Evolutionary conservation across 2,888 invertebrate genomes (phyloP).

Genomic region (Drosophila tanythrix): DNA sequence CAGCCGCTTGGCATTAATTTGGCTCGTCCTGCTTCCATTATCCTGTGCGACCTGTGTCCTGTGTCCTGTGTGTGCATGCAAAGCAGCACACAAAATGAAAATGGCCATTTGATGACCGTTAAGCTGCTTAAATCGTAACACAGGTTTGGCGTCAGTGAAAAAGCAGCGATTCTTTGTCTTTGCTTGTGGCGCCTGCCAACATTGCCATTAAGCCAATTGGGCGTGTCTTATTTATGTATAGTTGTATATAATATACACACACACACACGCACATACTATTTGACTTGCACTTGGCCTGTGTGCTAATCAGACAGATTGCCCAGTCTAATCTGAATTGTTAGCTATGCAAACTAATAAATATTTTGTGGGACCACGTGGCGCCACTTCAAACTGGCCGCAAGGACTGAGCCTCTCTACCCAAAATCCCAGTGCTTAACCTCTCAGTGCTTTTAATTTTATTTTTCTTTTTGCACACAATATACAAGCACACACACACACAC

Average conservation of each 20-base stretch:
- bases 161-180: slow-evolving; percentile 37
- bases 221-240: slow-evolving; percentile 17
- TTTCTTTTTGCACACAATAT: background rate
- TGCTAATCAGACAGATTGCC: slow-evolving; percentile 10
- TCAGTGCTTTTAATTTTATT: background rate
- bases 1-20: slow-evolving; percentile 40
- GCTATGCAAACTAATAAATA: slow-evolving; percentile 53
- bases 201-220: slow-evolving; percentile 61
- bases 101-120: slow-evolving; percentile 63
- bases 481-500: background rate
- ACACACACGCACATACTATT: background rate
- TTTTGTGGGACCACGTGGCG: slow-evolving; percentile 24
- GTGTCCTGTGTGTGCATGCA: slow-evolving; percentile 43
- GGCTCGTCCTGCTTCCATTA: slow-evolving; percentile 29
- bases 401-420: background rate
- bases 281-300: background rate
- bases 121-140: slow-evolving; percentile 39
- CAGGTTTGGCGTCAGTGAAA: slow-evolving; percentile 24
- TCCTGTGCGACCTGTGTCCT: background rate
- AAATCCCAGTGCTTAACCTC: slow-evolving; percentile 4
- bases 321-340: slow-evolving; percentile 14
- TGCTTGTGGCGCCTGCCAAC: slow-evolving; percentile 37
- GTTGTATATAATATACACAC: background rate
- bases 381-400: slow-evolving; percentile 47
- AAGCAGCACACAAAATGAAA: slow-evolving; percentile 35